phyloP scores from a whole-genome alignment of 2,888 invertebrate species.

The Palloptera scutellata region DNA sequence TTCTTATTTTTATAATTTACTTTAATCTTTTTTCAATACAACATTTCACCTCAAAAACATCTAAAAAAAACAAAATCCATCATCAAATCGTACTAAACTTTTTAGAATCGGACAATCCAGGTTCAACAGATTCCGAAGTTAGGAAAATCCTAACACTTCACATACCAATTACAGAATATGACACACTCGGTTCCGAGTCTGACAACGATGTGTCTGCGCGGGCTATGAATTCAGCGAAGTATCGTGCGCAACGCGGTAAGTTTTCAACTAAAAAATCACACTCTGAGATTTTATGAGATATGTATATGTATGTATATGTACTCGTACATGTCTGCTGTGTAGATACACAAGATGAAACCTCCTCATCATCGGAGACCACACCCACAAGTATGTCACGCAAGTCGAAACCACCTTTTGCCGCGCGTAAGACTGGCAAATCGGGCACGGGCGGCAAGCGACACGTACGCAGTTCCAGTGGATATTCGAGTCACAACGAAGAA shows the following conservation, averaged over 20 bases:
- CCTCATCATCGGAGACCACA: constrained; percentile 81
- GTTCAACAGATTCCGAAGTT: constrained; percentile 94
- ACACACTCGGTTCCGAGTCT: constrained; percentile 81
- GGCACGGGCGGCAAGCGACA: constrained; percentile 72
- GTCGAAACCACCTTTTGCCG: constrained; percentile 76
- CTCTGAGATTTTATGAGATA: neutral
- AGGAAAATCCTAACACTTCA: constrained; percentile 92
- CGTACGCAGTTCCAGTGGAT: constrained; percentile 81
- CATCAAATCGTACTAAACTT: constrained; percentile 65
- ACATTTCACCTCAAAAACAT: constrained; percentile 12
- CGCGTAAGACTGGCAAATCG: constrained; percentile 71
- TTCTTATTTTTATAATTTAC: too few species aligned
- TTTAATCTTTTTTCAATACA: too few species aligned
- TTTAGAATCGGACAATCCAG: constrained; percentile 91
- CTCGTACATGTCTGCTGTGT: constrained; percentile 9
- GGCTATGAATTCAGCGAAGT: constrained; percentile 66
- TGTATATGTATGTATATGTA: neutral
- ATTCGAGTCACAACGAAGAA: constrained; percentile 85
- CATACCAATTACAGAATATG: constrained; percentile 93
- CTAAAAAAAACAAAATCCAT: constrained; percentile 50
- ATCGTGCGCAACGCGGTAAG: constrained; percentile 63
- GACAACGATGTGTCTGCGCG: constrained; percentile 82
- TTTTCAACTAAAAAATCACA: constrained; percentile 12
- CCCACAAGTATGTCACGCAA: constrained; percentile 74
- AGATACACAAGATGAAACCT: constrained; percentile 79